phyloP scores from a whole-genome alignment of 2,888 invertebrate genomes.

The Andrena chrysosceles region DNA sequence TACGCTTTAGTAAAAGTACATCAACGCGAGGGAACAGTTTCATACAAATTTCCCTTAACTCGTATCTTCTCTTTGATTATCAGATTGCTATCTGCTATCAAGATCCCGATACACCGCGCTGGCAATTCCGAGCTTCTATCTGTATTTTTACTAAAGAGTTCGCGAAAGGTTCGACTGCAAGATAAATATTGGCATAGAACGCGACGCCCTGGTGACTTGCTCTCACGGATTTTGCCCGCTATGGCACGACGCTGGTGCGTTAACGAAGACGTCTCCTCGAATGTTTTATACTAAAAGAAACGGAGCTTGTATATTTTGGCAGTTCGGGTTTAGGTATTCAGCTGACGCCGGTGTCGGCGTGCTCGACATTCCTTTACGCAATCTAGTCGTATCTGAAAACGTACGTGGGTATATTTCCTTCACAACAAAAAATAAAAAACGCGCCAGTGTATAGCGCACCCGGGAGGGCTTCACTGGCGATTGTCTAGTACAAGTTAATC shows the following conservation, averaged over 20 bases:
- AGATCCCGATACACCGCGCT: too few species aligned
- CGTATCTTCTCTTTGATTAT: too few species aligned
- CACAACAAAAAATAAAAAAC: too few species aligned
- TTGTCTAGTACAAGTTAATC: constrained; percentile 87
- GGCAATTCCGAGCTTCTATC: too few species aligned
- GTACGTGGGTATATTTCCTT: not conserved
- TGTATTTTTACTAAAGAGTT: not conserved
- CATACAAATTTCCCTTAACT: too few species aligned
- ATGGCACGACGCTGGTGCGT: constrained; percentile 56
- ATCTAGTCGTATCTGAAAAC: constrained; percentile 18
- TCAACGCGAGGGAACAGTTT: too few species aligned
- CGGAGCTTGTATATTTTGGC: constrained; percentile 66
- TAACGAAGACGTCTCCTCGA: constrained; percentile 14
- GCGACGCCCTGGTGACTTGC: not conserved
- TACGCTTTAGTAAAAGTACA: not conserved
- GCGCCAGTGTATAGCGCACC: too few species aligned
- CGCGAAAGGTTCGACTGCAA: not conserved
- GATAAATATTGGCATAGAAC: not conserved
- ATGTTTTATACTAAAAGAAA: constrained; percentile 12
- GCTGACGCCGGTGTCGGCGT: constrained; percentile 19
- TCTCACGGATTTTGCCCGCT: constrained; percentile 9
- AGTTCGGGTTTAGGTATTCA: constrained; percentile 56
- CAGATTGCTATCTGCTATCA: too few species aligned
- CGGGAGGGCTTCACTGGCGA: constrained; percentile 14
- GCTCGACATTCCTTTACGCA: not conserved